Percentiles rank a stretch among this genome's conserved stretches.
Evolutionary conservation across 2,113 vertebrate species (phyloP).

Genomic region (Urocolius indicus): DNA sequence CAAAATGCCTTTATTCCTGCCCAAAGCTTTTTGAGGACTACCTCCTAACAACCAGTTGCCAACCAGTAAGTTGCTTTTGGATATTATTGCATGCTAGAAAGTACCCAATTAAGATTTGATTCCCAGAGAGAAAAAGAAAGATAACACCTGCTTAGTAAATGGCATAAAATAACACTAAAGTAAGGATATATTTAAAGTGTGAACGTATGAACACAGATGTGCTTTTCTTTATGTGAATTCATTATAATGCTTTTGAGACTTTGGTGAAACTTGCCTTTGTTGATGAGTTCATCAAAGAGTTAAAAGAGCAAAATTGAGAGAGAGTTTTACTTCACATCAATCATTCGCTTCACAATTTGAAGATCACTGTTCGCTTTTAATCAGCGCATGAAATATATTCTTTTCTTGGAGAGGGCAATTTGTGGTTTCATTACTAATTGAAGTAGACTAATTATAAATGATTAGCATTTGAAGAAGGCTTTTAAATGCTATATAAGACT

Average conservation of each 20-base stretch:
- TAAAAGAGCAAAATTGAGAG: constrained; percentile 41
- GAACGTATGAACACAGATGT: constrained; percentile 47
- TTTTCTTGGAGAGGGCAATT: constrained; percentile 72
- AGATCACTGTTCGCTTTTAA: constrained; percentile 64
- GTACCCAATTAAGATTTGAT: constrained; percentile 1
- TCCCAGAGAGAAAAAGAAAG: not conserved
- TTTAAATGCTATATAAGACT: constrained; percentile 64
- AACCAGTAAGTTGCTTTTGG: not conserved
- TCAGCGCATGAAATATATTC: constrained; percentile 55
- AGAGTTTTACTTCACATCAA: constrained; percentile 39
- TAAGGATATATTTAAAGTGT: constrained; percentile 33
- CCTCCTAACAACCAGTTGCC: not conserved
- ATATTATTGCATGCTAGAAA: not conserved
- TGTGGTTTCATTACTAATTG: constrained; percentile 72
- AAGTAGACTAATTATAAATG: constrained; percentile 73
- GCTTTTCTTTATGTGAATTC: constrained; percentile 51
- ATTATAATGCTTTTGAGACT: constrained; percentile 30
- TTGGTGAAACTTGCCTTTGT: constrained; percentile 30
- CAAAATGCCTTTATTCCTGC: not conserved
- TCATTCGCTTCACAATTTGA: constrained; percentile 42
- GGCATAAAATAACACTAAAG: not conserved
- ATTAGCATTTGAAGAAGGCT: constrained; percentile 74
- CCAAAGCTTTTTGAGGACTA: not conserved
- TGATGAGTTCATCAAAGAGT: constrained; percentile 48
- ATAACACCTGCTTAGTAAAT: constrained; percentile 56